A percentile compares a stretch with the other conserved stretches of the same genome.
phyloP scores from a whole-genome alignment of 64 coral and sea anemone species.

The Trachythela sp. region DNA sequence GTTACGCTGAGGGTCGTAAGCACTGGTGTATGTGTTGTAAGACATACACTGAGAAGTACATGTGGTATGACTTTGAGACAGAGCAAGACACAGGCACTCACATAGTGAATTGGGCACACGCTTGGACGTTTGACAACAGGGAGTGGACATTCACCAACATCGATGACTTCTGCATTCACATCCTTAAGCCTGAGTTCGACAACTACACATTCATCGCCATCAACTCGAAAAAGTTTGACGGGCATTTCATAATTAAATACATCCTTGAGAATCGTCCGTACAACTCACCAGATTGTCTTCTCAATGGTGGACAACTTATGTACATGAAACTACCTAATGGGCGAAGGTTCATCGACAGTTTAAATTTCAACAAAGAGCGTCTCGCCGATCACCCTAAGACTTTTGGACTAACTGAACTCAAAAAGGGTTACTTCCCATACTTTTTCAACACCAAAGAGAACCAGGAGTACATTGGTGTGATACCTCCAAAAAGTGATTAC shows the following conservation, averaged over 20 bases:
- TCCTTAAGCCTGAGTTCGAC: not conserved
- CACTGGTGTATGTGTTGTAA: too few relatives aligned
- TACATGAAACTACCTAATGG: not conserved
- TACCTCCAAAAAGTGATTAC: conserved; percentile 26
- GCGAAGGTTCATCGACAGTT: conserved; percentile 21
- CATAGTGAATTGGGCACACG: too few relatives aligned
- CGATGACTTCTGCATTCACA: not conserved
- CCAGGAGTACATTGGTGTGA: conserved; percentile 31
- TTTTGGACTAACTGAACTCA: conserved; percentile 51
- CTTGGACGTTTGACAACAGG: not conserved
- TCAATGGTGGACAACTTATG: not conserved
- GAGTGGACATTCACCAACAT: not conserved
- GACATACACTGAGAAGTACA: too few relatives aligned
- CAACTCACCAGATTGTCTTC: too few relatives aligned
- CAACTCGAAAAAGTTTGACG: not conserved
- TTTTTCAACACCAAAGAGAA: conserved; percentile 46
- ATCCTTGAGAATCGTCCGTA: not conserved
- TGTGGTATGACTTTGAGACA: too few relatives aligned
- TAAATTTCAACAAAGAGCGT: conserved; percentile 39
- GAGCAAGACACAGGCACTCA: too few relatives aligned
- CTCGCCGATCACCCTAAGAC: conserved; percentile 42
- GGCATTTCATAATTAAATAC: not conserved
- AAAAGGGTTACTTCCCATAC: too few relatives aligned
- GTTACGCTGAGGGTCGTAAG: too few relatives aligned
- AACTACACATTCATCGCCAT: not conserved